Base-by-base conservation (phyloP, 2,797 vertebrate species). In the Gymnopithys bicolor region DNA sequence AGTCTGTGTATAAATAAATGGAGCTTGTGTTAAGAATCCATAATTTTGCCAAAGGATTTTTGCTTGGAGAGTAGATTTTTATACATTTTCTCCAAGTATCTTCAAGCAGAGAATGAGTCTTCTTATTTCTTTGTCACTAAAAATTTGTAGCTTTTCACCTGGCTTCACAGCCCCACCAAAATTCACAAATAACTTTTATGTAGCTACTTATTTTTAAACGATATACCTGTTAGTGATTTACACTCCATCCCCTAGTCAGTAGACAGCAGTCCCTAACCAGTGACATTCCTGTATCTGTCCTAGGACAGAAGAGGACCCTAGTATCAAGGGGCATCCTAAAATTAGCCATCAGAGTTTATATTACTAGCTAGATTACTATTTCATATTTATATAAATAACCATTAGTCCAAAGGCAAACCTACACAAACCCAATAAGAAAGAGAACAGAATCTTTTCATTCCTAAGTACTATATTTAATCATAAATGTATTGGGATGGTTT, bases 231-330 rank as follows among this genome's bases (percentile, higher is more conserved):
- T n/a, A 62, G 39, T 28, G 24, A 78, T 88, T 60, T 90, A 51
- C 24, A 58, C 16, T 78, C 30, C 55, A 73, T 53, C 8, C 5
- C 33, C 46, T 10, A 43, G 55, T 35, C 49, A 87, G 27, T 2
- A 35, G 32, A 16, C 43, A 77, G 19, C 25, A 56, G 10, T 32
- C 11, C 10, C 17, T 83, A 30, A 19, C 11, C 46, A 60, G 33
- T 32, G 28, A 1, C 46, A 7, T 33, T 66, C 13, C 30, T 63
- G 7, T 14, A 17, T 41, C 32, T 56, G 32, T n/a, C 25, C 32
- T 21, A 49, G 33, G 19, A 32, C 0, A 1, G 3, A 45, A 59
- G 2, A 48, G 9, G 5, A 22, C 8, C 3, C 6, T 46, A 33
- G 7, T 48, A 32, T 6, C 30, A 69, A 49, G 21, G 8, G 11